Conservation (phyloP, 2,797 vertebrate species). For the Chelidonichthys spinosus region DNA sequence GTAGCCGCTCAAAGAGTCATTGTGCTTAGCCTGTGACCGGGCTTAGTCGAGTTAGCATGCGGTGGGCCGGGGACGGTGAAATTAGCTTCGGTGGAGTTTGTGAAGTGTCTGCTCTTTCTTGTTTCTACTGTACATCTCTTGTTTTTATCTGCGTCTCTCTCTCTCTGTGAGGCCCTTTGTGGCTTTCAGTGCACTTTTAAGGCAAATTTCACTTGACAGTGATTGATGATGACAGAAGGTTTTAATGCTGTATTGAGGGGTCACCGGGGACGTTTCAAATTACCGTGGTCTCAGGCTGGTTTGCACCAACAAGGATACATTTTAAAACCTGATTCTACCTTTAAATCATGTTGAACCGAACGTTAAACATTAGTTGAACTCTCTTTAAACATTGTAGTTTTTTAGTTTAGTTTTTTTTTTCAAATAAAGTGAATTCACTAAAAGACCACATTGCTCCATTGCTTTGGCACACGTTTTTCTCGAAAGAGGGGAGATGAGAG, state of each 20-base stretch:
- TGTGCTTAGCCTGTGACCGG: conserved; percentile 53
- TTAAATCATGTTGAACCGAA: too few relatives aligned
- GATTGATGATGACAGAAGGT: conserved; percentile 56
- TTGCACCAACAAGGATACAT: too few relatives aligned
- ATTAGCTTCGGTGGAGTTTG: conserved; percentile 45
- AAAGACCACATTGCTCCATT: too few relatives aligned
- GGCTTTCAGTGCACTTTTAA: conserved; percentile 4
- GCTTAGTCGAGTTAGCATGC: conserved; percentile 25
- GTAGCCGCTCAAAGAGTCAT: conserved; percentile 46
- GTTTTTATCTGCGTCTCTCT: conserved; percentile 25
- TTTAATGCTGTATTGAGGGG: conserved; percentile 41
- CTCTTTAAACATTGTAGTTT: too few relatives aligned
- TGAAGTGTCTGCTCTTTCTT: conserved; percentile 14
- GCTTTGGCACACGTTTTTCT: too few relatives aligned
- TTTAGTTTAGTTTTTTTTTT: too few relatives aligned
- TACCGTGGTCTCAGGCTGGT: too few relatives aligned
- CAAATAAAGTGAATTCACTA: too few relatives aligned
- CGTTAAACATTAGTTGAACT: too few relatives aligned
- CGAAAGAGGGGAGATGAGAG: too few relatives aligned
- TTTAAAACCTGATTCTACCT: too few relatives aligned
- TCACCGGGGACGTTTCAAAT: conserved; percentile 29
- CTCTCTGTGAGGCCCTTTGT: conserved; percentile 13
- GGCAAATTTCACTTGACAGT: conserved; percentile 41
- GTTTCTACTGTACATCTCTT: conserved; percentile 27
- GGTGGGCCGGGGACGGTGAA: conserved; percentile 12